Evolutionary conservation across 2,113 vertebrate species (phyloP).

Genomic region (Onychostruthus taczanowskii): DNA sequence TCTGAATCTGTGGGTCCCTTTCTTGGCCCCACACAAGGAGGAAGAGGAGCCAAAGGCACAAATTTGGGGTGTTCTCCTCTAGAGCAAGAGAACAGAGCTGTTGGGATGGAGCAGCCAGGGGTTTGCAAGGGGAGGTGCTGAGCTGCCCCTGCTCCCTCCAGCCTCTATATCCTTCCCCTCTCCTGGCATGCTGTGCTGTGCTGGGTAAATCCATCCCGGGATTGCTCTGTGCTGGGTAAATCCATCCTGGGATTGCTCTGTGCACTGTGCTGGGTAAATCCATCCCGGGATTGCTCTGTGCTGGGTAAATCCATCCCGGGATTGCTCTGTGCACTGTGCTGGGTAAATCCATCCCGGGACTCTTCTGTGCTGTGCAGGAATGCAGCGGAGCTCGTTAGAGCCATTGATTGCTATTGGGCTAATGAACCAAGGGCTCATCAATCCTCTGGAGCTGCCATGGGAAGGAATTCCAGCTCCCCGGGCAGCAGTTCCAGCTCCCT

Average conservation of each 20-base stretch:
- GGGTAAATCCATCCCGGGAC: too few relatives aligned
- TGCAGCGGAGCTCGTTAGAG: not conserved
- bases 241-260: too few relatives aligned
- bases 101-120: not conserved
- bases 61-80: rapidly evolving
- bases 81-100: not conserved
- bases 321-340: too few relatives aligned
- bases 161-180: not conserved
- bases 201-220: not conserved
- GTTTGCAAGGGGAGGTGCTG: not conserved
- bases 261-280: too few relatives aligned
- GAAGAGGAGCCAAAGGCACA: rapidly evolving
- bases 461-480: not conserved
- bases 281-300: not conserved
- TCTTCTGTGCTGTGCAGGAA: not conserved
- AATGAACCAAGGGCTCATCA: conserved; percentile 23
- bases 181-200: rapidly evolving
- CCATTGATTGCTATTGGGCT: conserved; percentile 28
- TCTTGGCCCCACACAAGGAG: not conserved
- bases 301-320: too few relatives aligned
- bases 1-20: not conserved
- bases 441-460: not conserved
- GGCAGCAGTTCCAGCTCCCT: too few relatives aligned
- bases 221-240: not conserved
- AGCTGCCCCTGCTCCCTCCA: not conserved